phyloP scores from a whole-genome alignment of 2,797 vertebrate genomes.

The Apogon talboti region DNA sequence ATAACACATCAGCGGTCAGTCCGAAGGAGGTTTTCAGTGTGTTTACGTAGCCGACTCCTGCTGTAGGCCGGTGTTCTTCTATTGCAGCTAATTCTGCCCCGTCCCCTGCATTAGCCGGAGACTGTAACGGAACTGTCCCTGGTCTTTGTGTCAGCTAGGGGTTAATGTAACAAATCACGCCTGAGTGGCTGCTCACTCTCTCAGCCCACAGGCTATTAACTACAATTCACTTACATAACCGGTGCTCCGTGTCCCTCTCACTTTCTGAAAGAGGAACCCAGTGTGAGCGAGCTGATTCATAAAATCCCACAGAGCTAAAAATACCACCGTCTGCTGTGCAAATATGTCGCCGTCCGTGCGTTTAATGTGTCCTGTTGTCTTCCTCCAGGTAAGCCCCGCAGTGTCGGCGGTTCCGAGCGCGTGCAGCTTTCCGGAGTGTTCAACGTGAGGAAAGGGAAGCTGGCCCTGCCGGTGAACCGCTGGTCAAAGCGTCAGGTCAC shows the following conservation, averaged over 20 bases:
- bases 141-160: slow-evolving; percentile 42
- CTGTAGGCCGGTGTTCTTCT: not conserved
- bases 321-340: slow-evolving; percentile 24
- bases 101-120: not conserved
- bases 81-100: slow-evolving; percentile 1
- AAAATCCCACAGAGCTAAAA: slow-evolving; percentile 55
- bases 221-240: slow-evolving; percentile 66
- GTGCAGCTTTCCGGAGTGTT: slow-evolving; percentile 96
- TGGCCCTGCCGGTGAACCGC: slow-evolving; percentile 96
- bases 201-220: slow-evolving; percentile 53
- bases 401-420: slow-evolving; percentile 89
- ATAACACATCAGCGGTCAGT: not conserved
- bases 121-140: slow-evolving; percentile 18
- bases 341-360: slow-evolving; percentile 2
- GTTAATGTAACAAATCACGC: slow-evolving; percentile 64
- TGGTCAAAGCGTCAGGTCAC: slow-evolving; percentile 96
- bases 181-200: slow-evolving; percentile 59
- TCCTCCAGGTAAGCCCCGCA: slow-evolving; percentile 90
- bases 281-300: slow-evolving; percentile 50
- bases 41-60: not conserved
- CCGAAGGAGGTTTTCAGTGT: not conserved
- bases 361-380: not conserved
- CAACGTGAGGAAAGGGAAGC: slow-evolving; percentile 97
- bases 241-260: slow-evolving; percentile 28
- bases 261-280: slow-evolving; percentile 46